Conservation (phyloP, 2,113 vertebrate species). For the Camelus bactrianus region DNA sequence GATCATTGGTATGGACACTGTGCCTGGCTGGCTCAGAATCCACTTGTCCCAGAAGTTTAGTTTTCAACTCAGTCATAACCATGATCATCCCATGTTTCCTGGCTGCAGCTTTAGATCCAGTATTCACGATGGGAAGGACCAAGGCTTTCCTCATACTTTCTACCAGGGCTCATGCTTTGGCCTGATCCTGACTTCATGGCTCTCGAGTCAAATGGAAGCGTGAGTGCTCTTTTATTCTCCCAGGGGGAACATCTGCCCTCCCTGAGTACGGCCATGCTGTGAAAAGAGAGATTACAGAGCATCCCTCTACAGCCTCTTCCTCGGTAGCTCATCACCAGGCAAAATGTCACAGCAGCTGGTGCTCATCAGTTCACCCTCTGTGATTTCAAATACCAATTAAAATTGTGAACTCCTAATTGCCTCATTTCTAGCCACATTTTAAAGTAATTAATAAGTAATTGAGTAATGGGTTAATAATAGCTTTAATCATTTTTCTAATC, state of each 20-base stretch:
- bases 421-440: constrained; percentile 81
- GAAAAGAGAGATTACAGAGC: constrained; percentile 45
- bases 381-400: constrained; percentile 76
- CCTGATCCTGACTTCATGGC: neutral
- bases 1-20: neutral
- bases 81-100: neutral
- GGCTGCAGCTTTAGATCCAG: neutral
- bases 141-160: constrained; percentile 27
- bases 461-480: constrained; percentile 78
- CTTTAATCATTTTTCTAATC: constrained; percentile 70
- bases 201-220: constrained; percentile 42
- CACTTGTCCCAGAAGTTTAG: neutral
- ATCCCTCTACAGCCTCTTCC: constrained; percentile 35
- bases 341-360: constrained; percentile 80
- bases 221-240: constrained; percentile 41
- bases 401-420: constrained; percentile 78
- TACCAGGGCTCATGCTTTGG: neutral
- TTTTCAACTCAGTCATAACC: neutral
- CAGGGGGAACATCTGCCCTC: constrained; percentile 46
- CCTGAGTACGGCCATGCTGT: neutral
- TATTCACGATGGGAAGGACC: neutral
- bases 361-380: constrained; percentile 75
- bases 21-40: neutral
- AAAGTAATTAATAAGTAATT: constrained; percentile 84
- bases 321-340: constrained; percentile 62